phyloP scores from a whole-genome alignment of 2,888 invertebrate genomes.

The Abrostola tripartita region DNA sequence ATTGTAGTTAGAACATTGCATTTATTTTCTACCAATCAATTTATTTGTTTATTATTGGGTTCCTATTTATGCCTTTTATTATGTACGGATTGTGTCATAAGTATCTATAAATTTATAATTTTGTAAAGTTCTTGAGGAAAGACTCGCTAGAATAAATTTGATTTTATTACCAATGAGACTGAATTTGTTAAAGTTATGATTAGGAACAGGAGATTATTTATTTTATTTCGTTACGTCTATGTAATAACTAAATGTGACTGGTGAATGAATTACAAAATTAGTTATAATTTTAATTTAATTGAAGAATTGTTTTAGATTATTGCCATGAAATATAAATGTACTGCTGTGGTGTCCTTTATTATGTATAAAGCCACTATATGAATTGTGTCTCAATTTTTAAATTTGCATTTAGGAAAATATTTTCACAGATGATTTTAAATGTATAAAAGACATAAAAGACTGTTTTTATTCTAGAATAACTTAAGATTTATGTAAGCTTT shows the following conservation, averaged over 20 bases:
- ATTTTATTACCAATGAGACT: slow-evolving; percentile 86
- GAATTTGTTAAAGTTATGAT: slow-evolving; percentile 85
- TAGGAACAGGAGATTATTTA: slow-evolving; percentile 81
- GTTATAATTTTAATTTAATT: slow-evolving; percentile 46
- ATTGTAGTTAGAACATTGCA: slow-evolving; percentile 64
- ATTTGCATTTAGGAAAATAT: slow-evolving; percentile 53
- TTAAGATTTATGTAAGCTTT: slow-evolving; percentile 58
- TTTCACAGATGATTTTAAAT: slow-evolving; percentile 52
- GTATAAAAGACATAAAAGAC: slow-evolving; percentile 81
- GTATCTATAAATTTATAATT: slow-evolving; percentile 56
- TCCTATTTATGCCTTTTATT: slow-evolving; percentile 62
- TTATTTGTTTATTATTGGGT: slow-evolving; percentile 59
- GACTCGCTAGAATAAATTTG: slow-evolving; percentile 72
- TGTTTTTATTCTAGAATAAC: slow-evolving; percentile 68
- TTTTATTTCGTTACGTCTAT: slow-evolving; percentile 66
- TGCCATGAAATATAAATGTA: slow-evolving; percentile 57
- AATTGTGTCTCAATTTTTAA: slow-evolving; percentile 51
- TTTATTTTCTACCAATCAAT: slow-evolving; percentile 65
- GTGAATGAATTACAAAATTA: slow-evolving; percentile 53
- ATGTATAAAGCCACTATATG: slow-evolving; percentile 48
- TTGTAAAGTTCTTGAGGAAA: slow-evolving; percentile 78
- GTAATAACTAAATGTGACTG: slow-evolving; percentile 51
- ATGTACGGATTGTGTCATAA: slow-evolving; percentile 64
- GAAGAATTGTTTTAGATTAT: slow-evolving; percentile 53
- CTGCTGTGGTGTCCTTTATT: slow-evolving; percentile 34